Percentiles rank a stretch among this genome's conserved stretches.
These are phyloP conservation scores for Diorhabda sublineata DNA, from an alignment of 1,140 invertebrate species.

Conservation along the genomic window DNA sequence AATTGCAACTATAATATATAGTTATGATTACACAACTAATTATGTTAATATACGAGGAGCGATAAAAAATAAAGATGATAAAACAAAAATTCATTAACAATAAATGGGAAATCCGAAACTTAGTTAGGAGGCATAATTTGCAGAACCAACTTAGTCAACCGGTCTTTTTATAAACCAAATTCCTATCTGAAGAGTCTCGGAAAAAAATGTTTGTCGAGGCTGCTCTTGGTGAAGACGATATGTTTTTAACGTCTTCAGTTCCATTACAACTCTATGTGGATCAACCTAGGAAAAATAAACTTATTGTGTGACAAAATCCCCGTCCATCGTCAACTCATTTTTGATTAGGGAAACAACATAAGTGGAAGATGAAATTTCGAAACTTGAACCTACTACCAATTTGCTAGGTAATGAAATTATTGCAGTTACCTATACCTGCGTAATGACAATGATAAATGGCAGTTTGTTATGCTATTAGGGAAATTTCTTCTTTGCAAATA, in stretches of 20 bases:
- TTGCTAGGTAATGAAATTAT: background rate
- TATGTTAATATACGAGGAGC: too few relatives aligned
- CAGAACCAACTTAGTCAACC: too few relatives aligned
- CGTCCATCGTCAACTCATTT: background rate
- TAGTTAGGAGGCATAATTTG: too few relatives aligned
- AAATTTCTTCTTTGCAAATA: conserved; percentile 29
- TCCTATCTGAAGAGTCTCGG: too few relatives aligned
- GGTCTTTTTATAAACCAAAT: too few relatives aligned
- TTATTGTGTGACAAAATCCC: background rate
- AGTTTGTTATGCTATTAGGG: conserved; percentile 43
- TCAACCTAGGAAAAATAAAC: background rate
- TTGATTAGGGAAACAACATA: background rate
- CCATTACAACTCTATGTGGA: background rate
- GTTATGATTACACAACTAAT: too few relatives aligned
- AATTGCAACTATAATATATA: too few relatives aligned
- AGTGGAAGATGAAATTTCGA: background rate
- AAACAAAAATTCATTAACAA: too few relatives aligned
- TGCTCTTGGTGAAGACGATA: too few relatives aligned
- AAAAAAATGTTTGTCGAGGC: too few relatives aligned
- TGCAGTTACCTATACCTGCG: background rate
- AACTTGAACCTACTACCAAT: background rate
- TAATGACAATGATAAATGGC: conserved; percentile 47
- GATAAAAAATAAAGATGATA: too few relatives aligned
- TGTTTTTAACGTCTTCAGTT: background rate
- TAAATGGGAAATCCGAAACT: too few relatives aligned